Evolutionary conservation across 1,140 invertebrate genomes (phyloP), one percentile per base, ranked within the genome.

Genomic region (Ips nitidus): DNA sequence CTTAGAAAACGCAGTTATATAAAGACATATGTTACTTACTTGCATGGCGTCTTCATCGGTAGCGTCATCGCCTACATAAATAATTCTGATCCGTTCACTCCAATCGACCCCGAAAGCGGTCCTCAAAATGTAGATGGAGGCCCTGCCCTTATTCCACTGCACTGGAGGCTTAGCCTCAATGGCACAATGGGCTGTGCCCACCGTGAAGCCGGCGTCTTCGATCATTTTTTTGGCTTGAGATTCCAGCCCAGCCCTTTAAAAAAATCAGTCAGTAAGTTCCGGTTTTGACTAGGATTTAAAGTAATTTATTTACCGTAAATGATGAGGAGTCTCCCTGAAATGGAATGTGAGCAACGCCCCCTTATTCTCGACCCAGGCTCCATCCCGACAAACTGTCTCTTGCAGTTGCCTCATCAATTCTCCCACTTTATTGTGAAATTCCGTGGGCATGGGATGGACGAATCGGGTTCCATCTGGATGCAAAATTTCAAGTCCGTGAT

Each of bases 281-380:
- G 3, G 41, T 1, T 1, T 22, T 22, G 22, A 22, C 22, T 22
- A 22, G 22, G 22, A 22, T 22, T 22, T 22, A 22, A 22, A 22
- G 22, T 22, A 59, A 59, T 59, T 41, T 42, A 37, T 8, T 64
- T 62, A 70, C 57, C 91, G 84, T 68, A 87, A 78, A 57, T 89
- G 84, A 57, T 85, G 74, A 2, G 91, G 91, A 0, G 91, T 91
- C 80, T 95, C 92, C 2, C 93, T 87, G 82, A 92, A 95, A 78
- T 96, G 94, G 83, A 93, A 95, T 1, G 94, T 94, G 37, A 96
- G 81, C 1, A 94, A 78, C 1, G 92, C 90, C 6, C 93, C 93
- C 81, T 96, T 96, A 77, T 94, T 94, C 78, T 96, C 94, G 1
- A 95, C 92, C 93, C 94, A 95, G 1, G 93, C 93, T 41, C 94